Conservation (phyloP, 2,888 invertebrate species). For the Brachycybe producta region DNA sequence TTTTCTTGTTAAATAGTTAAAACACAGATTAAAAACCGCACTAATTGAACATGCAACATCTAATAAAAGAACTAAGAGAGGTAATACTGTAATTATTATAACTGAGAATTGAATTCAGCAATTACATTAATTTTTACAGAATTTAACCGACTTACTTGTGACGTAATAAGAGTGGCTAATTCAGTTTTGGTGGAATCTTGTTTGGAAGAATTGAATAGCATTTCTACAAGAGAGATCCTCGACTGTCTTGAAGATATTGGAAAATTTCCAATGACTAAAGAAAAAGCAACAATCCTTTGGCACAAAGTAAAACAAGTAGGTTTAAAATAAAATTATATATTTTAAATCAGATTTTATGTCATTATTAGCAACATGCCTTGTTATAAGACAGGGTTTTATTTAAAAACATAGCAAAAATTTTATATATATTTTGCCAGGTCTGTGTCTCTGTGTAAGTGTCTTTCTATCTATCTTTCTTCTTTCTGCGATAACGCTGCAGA, state of each 20-base stretch:
- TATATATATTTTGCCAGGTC: too few relatives aligned
- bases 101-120: background rate
- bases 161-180: background rate
- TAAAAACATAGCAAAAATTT: too few relatives aligned
- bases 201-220: background rate
- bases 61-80: background rate
- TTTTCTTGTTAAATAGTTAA: background rate
- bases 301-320: constrained; percentile 5
- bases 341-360: background rate
- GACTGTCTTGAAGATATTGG: constrained; percentile 4
- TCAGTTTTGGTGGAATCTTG: background rate
- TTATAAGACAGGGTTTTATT: too few relatives aligned
- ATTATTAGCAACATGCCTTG: too few relatives aligned
- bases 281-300: constrained; percentile 7
- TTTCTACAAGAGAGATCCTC: background rate
- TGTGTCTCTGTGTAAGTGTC: too few relatives aligned
- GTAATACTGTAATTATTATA: background rate
- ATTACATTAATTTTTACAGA: background rate
- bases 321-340: background rate
- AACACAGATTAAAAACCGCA: background rate
- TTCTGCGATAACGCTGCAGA: too few relatives aligned
- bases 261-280: constrained; percentile 7
- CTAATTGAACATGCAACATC: background rate
- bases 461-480: too few relatives aligned
- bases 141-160: background rate